phyloP scores from a whole-genome alignment of 2,113 vertebrate genomes.

The Syrmaticus mikado region DNA sequence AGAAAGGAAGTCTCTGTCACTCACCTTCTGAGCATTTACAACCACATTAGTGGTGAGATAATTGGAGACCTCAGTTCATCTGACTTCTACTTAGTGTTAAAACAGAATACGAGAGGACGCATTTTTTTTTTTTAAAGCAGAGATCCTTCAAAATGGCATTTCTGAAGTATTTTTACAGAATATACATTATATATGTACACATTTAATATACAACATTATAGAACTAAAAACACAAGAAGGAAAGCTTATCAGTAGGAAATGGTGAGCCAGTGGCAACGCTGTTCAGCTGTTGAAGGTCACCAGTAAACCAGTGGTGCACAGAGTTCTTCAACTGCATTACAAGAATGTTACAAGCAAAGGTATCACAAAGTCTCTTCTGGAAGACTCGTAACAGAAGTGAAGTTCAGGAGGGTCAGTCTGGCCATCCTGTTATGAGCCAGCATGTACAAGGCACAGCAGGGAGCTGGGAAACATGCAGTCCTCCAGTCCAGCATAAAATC shows the following conservation, averaged over 20 bases:
- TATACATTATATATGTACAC: conserved; percentile 5
- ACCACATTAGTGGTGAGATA: background rate
- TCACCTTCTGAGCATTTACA: background rate
- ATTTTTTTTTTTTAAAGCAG: background rate
- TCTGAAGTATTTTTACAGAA: background rate
- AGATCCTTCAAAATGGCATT: background rate
- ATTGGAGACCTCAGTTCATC: background rate
- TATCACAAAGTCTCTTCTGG: background rate
- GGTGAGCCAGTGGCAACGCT: background rate
- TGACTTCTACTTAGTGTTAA: background rate
- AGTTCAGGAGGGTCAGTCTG: background rate
- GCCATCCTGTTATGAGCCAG: background rate
- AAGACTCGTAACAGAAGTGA: background rate
- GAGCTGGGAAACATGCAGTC: background rate
- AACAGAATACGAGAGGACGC: background rate
- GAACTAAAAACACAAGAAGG: background rate
- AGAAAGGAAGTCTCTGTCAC: background rate
- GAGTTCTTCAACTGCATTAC: background rate
- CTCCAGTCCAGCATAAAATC: background rate
- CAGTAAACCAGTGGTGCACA: background rate
- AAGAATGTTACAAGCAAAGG: background rate
- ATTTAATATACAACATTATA: background rate
- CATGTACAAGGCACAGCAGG: accelerated
- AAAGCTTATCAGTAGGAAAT: background rate
- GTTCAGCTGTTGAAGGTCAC: background rate